A percentile compares a stretch with the other conserved stretches of the same genome.
Conservation (phyloP, 2,113 vertebrate genomes). For the Globicephala melas region DNA sequence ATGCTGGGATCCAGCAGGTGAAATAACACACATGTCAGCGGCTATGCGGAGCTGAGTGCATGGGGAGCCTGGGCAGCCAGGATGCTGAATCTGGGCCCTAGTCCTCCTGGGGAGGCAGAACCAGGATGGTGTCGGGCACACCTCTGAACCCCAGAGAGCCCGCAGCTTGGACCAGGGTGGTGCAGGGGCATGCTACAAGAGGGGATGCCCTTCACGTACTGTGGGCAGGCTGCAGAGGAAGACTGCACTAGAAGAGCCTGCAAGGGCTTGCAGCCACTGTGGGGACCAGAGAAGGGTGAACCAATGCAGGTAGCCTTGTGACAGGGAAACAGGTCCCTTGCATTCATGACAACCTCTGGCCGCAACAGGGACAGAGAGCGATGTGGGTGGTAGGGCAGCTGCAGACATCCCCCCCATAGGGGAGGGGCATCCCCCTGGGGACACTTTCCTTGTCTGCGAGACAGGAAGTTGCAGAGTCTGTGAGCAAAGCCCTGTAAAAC, state of each 20-base stretch:
- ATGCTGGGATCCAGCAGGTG: conserved; percentile 81
- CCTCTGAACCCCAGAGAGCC: neutral
- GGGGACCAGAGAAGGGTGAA: neutral
- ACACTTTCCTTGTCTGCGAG: neutral
- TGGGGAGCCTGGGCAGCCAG: neutral
- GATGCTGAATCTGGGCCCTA: neutral
- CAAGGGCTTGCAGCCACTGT: neutral
- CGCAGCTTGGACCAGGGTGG: too few species aligned
- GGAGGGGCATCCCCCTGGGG: neutral
- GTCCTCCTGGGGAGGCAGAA: neutral
- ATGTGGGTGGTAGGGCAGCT: neutral
- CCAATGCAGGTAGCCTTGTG: neutral
- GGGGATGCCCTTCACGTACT: neutral
- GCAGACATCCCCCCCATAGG: neutral
- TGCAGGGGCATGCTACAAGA: neutral
- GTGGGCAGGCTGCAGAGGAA: neutral
- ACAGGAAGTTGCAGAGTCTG: neutral
- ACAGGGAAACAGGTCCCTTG: neutral
- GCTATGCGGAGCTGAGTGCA: neutral
- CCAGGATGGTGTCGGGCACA: neutral
- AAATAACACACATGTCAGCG: conserved; percentile 80
- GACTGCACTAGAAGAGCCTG: fast-evolving
- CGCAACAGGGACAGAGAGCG: neutral
- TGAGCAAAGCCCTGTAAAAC: too few species aligned
- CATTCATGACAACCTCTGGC: neutral